Evolutionary conservation across 2,888 invertebrate species (phyloP).

Genomic region (Frankliniella intonsa): DNA sequence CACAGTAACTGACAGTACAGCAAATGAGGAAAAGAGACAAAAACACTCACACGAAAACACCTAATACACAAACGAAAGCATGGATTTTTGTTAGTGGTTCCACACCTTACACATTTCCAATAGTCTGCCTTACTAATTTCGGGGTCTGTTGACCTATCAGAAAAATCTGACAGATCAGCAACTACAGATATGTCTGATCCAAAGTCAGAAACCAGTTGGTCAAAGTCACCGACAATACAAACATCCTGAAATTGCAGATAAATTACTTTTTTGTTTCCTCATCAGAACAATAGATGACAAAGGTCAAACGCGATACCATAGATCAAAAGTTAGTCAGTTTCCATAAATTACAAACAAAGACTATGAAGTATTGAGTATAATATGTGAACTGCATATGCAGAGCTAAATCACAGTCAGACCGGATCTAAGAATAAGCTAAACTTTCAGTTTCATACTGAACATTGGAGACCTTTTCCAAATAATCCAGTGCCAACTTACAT

Average conservation of each 20-base stretch:
- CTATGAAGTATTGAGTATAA: background rate
- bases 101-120: slow-evolving; percentile 36
- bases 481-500: background rate
- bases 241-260: background rate
- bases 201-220: slow-evolving; percentile 8
- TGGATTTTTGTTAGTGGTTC: slow-evolving; percentile 37
- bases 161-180: slow-evolving; percentile 32
- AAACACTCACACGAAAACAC: slow-evolving; percentile 33
- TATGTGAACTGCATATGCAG: background rate
- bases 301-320: background rate
- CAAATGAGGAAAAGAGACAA: too few species aligned
- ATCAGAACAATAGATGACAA: background rate
- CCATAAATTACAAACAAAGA: background rate
- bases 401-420: background rate
- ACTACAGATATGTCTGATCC: slow-evolving; percentile 27
- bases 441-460: background rate
- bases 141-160: slow-evolving; percentile 42
- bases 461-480: background rate
- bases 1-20: too few species aligned
- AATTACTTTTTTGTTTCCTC: background rate
- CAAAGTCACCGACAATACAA: background rate
- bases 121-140: slow-evolving; percentile 54
- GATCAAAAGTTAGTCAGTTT: background rate
- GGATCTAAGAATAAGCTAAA: background rate
- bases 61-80: background rate